phyloP scores from a whole-genome alignment of 2,888 invertebrate species.

The Athalia cordata region DNA sequence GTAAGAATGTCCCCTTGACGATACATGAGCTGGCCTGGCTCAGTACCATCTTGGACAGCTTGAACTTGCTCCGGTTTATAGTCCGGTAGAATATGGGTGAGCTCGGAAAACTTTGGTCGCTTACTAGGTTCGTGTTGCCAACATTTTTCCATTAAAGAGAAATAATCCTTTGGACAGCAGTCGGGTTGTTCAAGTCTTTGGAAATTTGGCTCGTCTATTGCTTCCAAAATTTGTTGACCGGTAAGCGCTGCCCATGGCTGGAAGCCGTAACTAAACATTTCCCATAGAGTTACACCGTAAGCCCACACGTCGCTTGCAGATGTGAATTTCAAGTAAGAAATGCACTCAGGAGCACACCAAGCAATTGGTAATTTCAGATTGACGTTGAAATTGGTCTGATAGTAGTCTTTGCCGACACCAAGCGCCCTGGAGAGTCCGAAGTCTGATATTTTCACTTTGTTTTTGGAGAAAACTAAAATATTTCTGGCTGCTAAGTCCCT shows the following conservation, averaged over 20 bases:
- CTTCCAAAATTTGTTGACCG: slow-evolving; percentile 94
- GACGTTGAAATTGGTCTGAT: slow-evolving; percentile 98
- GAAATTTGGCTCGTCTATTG: slow-evolving; percentile 94
- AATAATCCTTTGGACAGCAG: slow-evolving; percentile 95
- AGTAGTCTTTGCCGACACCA: slow-evolving; percentile 98
- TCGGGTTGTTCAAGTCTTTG: slow-evolving; percentile 94
- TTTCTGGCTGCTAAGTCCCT: slow-evolving; percentile 98
- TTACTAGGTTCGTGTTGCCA: slow-evolving; percentile 95
- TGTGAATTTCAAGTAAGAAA: slow-evolving; percentile 96
- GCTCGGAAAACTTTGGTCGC: slow-evolving; percentile 92
- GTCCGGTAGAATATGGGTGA: slow-evolving; percentile 86
- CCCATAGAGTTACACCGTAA: slow-evolving; percentile 98
- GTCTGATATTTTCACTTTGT: slow-evolving; percentile 98
- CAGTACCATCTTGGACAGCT: slow-evolving; percentile 80
- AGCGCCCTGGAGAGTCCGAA: slow-evolving; percentile 96
- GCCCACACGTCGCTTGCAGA: slow-evolving; percentile 99
- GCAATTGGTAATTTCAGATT: slow-evolving; percentile 98
- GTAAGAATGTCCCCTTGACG: slow-evolving; percentile 93
- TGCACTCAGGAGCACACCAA: slow-evolving; percentile 99
- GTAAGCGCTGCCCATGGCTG: slow-evolving; percentile 98
- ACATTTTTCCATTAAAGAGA: slow-evolving; percentile 93
- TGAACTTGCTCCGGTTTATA: slow-evolving; percentile 95
- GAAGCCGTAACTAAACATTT: slow-evolving; percentile 99
- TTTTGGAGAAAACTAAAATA: slow-evolving; percentile 96
- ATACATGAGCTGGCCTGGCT: slow-evolving; percentile 86